Conservation (phyloP, 2,113 vertebrate genomes). For the Pelecanus crispus region DNA sequence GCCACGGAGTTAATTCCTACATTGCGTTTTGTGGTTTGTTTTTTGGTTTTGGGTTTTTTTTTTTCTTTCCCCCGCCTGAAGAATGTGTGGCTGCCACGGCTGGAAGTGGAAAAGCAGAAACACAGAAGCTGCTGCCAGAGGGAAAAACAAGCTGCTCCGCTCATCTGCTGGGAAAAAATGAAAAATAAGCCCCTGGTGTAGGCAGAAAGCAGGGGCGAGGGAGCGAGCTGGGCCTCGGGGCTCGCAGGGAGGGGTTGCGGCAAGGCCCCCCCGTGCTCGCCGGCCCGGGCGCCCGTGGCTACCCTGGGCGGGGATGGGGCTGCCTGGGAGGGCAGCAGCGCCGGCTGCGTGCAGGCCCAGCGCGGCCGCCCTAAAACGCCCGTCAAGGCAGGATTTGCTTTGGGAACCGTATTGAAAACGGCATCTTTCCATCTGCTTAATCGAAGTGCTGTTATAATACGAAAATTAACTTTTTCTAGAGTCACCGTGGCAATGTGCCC, state of each 20-base stretch:
- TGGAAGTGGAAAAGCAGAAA: background rate
- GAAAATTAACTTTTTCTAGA: background rate
- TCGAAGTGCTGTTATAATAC: background rate
- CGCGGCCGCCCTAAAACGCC: accelerated
- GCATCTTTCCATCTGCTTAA: background rate
- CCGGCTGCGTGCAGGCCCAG: background rate
- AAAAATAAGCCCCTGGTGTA: background rate
- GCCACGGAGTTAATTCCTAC: accelerated
- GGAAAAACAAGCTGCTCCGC: background rate
- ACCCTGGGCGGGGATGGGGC: background rate
- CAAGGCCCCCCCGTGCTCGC: accelerated
- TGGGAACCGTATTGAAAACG: background rate
- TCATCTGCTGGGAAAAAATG: background rate
- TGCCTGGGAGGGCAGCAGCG: background rate
- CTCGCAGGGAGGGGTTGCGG: background rate
- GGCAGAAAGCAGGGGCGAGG: background rate
- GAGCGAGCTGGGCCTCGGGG: background rate
- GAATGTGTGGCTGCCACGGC: background rate
- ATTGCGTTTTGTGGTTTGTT: background rate
- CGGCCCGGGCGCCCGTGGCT: background rate
- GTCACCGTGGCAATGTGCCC: background rate
- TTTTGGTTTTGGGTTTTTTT: background rate
- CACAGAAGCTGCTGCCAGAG: background rate
- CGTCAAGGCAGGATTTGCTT: background rate
- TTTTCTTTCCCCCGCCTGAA: background rate